Conservation (phyloP, 1,140 invertebrate genomes). For the Drosophila hydei region DNA sequence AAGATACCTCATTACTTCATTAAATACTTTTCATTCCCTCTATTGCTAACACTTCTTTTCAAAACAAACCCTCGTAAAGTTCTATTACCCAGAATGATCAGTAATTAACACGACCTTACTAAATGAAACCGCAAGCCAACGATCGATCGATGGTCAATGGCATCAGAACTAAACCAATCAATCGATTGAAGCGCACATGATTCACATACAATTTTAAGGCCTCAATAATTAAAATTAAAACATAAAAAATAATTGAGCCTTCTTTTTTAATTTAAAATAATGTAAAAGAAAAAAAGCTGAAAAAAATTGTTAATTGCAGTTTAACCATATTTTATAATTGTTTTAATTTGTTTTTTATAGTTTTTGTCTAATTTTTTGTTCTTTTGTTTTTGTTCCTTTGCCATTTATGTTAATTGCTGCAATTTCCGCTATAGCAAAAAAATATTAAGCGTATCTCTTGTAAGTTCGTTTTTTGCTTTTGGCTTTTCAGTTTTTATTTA, state of each 20-base stretch:
- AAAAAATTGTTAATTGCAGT: conserved; percentile 47
- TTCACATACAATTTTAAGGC: conserved; percentile 11
- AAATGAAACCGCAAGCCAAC: conserved; percentile 6
- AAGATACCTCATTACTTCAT: no score
- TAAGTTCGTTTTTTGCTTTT: conserved; percentile 40
- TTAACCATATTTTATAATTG: conserved; percentile 13
- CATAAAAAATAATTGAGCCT: not conserved
- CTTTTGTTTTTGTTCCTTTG: conserved; percentile 15
- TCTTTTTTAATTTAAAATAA: conserved; percentile 14
- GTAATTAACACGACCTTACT: conserved; percentile 19
- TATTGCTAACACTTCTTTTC: no score
- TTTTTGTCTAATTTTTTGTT: conserved; percentile 13
- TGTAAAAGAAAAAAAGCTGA: conserved; percentile 18
- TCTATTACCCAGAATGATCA: not conserved
- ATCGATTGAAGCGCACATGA: conserved; percentile 3
- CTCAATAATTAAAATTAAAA: not conserved
- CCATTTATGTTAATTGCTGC: conserved; percentile 61
- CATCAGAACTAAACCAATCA: conserved; percentile 4
- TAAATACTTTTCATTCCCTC: no score
- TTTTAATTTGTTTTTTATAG: conserved; percentile 7
- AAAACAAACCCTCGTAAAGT: no score
- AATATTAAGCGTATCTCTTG: conserved; percentile 8
- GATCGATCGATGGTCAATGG: conserved; percentile 8
- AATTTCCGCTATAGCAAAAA: conserved; percentile 50
- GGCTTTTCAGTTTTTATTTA: conserved; percentile 30